A percentile compares a stretch with the other conserved stretches of the same genome.
These are phyloP conservation scores for Epirrita christyi DNA, from an alignment of 2,888 invertebrate species.

Conservation along the genomic window DNA sequence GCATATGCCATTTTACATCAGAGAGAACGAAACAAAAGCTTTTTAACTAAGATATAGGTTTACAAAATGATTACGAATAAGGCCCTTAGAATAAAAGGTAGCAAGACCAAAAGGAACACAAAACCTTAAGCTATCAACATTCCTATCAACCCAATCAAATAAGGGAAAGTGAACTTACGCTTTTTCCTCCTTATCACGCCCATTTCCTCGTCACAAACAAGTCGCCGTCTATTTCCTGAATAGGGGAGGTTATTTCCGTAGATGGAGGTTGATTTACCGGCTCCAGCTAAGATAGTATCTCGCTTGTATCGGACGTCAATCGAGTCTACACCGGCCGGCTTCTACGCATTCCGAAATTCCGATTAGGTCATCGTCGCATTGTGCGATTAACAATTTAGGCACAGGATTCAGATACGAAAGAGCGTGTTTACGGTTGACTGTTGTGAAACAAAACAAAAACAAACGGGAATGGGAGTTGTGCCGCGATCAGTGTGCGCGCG, in stretches of 20 bases:
- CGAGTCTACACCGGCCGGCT: slow-evolving; percentile 61
- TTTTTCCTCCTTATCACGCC: slow-evolving; percentile 80
- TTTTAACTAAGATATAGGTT: no score
- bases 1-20: no score
- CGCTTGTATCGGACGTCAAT: slow-evolving; percentile 65
- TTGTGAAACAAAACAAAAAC: slow-evolving; percentile 51
- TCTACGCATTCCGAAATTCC: slow-evolving; percentile 67
- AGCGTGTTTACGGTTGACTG: slow-evolving; percentile 33
- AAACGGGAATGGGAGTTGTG: slow-evolving; percentile 51
- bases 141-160: slow-evolving; percentile 33
- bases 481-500: slow-evolving; percentile 61
- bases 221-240: slow-evolving; percentile 60
- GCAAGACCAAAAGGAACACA: background rate
- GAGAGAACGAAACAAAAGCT: no score
- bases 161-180: slow-evolving; percentile 73
- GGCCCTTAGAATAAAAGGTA: slow-evolving; percentile 1
- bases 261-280: slow-evolving; percentile 53
- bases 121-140: slow-evolving; percentile 2
- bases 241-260: slow-evolving; percentile 50
- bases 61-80: no score
- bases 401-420: slow-evolving; percentile 18
- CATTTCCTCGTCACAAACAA: slow-evolving; percentile 66
- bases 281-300: slow-evolving; percentile 54
- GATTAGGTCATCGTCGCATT: slow-evolving; percentile 70
- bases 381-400: slow-evolving; percentile 6